Base-by-base conservation (phyloP, 1,140 invertebrate genomes). In the Hylaeus anthracinus region DNA sequence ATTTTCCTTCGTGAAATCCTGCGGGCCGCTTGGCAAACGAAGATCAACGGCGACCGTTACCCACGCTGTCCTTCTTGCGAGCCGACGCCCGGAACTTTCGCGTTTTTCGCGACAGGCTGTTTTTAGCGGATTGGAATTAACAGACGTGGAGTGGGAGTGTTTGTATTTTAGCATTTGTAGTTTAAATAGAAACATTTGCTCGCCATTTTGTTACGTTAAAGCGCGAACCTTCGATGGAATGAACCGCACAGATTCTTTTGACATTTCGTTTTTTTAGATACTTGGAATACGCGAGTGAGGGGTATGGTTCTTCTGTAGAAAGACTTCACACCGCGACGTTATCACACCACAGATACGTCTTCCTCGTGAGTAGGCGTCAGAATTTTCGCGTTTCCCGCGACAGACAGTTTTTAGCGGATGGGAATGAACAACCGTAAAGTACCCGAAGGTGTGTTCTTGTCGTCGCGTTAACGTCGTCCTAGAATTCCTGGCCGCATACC, bases 401-500 rank as follows among this genome's bases (percentile, higher is more conserved):
- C 39, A 45, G 64, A 26, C 15, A 26, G 43, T 39, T 75, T 66
- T 66, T 58, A 56, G 9, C 5, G 14, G 43, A 5, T n/a, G 12
- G 14, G 75, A 64, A 78, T 78, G 72, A 78, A 78, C 76, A 45
- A 45, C 58, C 48, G 45, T 78, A 78, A 78, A 72, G 6, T 39
- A 15, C 67, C 15, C 51, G 26, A 26, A 10, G n/a, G n/a, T 37
- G 5, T 43, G 58, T 39, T 26, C 26, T 26, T 26, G 58, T 61
- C 66, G 60, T 9, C 56, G 39, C 43, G 8, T 51, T 51, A 51
- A 70, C 48, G 58, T 71, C 55, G 3, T 6, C 15, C 45, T 37
- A 1, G 56, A 72, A 78, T 78, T 78, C 76, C 76, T 43, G 26
- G 26, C 26, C 26, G 26, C 26, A 26, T 26, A 26, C 26, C 26